Evolutionary conservation across 2,113 vertebrate species (phyloP), one percentile per base, ranked within the genome.

Genomic region (Pseudonaja textilis): DNA sequence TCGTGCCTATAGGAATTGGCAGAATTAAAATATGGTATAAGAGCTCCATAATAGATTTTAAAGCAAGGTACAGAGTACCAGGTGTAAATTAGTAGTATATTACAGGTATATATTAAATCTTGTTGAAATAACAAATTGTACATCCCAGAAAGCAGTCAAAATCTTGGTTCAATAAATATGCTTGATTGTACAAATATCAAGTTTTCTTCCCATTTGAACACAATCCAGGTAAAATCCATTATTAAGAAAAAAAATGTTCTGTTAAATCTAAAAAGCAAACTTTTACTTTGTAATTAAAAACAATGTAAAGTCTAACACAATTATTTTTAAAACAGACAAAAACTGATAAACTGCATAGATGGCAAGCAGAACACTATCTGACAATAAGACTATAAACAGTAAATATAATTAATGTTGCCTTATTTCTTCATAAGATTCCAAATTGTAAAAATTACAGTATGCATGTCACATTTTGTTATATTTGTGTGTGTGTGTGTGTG

Each of bases 1-100:
- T 9, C 97, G 98, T 54, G 96, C 97, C 99, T 99, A 64, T 23
- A 74, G 93, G n/a, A 94, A 89, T 64, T 94, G 1, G 0, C 0
- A 93, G 89, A 89, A 59, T 92, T 47, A 11, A 87, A 22, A 9
- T 81, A 39, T 8, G 88, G 8, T 16, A 81, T 42, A 52, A n/a
- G 52, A 18, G 9, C 5, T 92, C 25, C 34, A 81, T 42, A 52
- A 45, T 20, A 10, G 16, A 85, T 3, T 16, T 56, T 25, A 85
- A 88, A 93, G 18, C 64, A 81, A 47, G 39, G n/a, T 47, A 26
- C 88, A 55, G 3, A 6, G 54, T 3, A 57, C 69, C 54, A 5
- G 25, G 61, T 50, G 26, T n/a, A 54, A 61, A 34, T 91, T 47
- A 11, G 25, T 29, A 86, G 3, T 47, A 18, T 9, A 34, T 61